Evolutionary conservation across 2,797 vertebrate genomes (phyloP).

Genomic region (Ctenosaura bakeri): DNA sequence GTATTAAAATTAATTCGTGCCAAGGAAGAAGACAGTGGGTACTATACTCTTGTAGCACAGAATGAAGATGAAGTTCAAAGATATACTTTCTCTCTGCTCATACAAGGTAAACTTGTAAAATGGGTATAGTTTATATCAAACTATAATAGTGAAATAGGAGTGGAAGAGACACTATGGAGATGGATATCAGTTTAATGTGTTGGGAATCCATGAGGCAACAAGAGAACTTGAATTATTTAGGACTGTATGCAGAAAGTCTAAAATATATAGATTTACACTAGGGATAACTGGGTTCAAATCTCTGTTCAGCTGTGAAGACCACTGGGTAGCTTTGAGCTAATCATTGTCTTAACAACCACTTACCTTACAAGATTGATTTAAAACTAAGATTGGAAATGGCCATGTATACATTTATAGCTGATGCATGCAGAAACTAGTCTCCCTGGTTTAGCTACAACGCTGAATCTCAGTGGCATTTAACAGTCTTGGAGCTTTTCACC

Average conservation of each 20-base stretch:
- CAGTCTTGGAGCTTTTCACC: too few relatives aligned
- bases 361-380: neutral
- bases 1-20: slow-evolving; percentile 93
- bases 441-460: too few relatives aligned
- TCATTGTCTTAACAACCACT: neutral
- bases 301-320: neutral
- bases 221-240: neutral
- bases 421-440: too few relatives aligned
- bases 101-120: slow-evolving; percentile 87
- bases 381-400: neutral
- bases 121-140: neutral
- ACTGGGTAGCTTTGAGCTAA: neutral
- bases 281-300: neutral
- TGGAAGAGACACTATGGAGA: neutral
- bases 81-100: slow-evolving; percentile 88
- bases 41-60: slow-evolving; percentile 91
- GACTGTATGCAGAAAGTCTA: neutral
- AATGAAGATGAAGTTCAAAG: slow-evolving; percentile 86
- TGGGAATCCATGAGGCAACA: neutral
- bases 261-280: neutral
- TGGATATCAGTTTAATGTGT: neutral
- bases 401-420: neutral
- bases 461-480: too few relatives aligned
- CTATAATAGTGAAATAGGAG: too few relatives aligned
- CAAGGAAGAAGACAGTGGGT: slow-evolving; percentile 95